Percentiles rank a stretch among this genome's conserved stretches.
phyloP scores from a whole-genome alignment of 2,888 invertebrate genomes.

The Parascotia fuliginaria region DNA sequence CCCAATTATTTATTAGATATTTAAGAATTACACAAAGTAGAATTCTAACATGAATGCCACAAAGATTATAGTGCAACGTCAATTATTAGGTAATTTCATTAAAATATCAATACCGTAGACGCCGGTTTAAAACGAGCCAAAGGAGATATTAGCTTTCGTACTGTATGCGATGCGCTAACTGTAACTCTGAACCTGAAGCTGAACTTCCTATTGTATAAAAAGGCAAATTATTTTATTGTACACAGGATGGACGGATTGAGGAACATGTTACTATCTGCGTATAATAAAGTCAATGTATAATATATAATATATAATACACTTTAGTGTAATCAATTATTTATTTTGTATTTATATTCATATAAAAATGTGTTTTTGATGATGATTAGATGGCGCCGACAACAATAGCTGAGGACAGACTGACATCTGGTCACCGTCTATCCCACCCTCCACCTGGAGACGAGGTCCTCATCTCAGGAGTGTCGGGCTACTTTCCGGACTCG shows the following conservation, averaged over 20 bases:
- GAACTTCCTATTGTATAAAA: no score
- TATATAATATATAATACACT: no score
- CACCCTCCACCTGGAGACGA: constrained; percentile 87
- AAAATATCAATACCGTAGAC: constrained; percentile 2
- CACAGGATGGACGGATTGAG: no score
- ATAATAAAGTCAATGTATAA: no score
- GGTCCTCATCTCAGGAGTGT: constrained; percentile 88
- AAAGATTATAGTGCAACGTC: constrained; percentile 28
- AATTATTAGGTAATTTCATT: constrained; percentile 28
- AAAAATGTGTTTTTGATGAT: no score
- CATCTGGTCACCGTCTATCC: constrained; percentile 83
- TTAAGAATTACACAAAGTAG: no score
- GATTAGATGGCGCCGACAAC: constrained; percentile 72
- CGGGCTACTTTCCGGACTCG: constrained; percentile 92
- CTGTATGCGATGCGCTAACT: neutral
- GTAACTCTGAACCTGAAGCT: no score
- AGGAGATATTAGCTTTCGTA: neutral
- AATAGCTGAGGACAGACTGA: constrained; percentile 72
- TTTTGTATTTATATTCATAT: no score
- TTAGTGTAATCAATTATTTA: no score
- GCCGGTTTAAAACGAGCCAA: neutral
- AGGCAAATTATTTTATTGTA: no score
- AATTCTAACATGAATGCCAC: neutral
- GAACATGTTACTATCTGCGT: no score
- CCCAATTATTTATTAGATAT: no score